phyloP scores from a whole-genome alignment of 2,888 invertebrate genomes.

The Caenorhabditis sulstoni region DNA sequence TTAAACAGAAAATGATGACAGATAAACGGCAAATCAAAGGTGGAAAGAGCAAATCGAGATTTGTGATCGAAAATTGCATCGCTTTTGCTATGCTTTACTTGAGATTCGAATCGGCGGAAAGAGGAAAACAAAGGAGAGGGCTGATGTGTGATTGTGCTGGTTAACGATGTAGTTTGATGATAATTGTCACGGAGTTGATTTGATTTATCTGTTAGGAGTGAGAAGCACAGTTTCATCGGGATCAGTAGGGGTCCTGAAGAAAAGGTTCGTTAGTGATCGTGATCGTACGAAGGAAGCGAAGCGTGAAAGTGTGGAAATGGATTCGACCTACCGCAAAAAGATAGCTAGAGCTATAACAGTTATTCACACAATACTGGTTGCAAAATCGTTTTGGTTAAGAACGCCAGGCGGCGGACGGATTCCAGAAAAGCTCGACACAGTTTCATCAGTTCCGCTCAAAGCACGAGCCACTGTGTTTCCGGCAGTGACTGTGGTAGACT shows the following conservation, averaged over 20 bases:
- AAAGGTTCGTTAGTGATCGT: not conserved
- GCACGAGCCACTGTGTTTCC: conserved; percentile 55
- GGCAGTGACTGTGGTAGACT: conserved; percentile 57
- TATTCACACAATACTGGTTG: conserved; percentile 69
- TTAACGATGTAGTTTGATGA: conserved; percentile 1
- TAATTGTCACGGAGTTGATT: conserved; percentile 43
- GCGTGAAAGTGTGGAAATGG: not conserved
- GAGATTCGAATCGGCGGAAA: conserved; percentile 7
- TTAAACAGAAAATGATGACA: conserved; percentile 14
- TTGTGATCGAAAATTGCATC: not conserved
- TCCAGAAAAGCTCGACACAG: conserved; percentile 61
- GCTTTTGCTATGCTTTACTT: conserved; percentile 1
- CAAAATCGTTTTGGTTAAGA: conserved; percentile 65
- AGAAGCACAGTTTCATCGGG: conserved; percentile 36
- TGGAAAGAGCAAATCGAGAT: conserved; percentile 17
- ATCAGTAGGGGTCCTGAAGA: conserved; percentile 53
- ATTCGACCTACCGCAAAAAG: conserved; percentile 32
- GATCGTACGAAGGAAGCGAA: not conserved
- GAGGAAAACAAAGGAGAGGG: not conserved
- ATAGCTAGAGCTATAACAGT: not conserved
- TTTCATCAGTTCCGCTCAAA: conserved; percentile 64
- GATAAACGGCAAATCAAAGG: not conserved
- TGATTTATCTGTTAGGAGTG: conserved; percentile 32
- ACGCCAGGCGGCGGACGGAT: conserved; percentile 44
- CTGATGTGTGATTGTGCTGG: conserved; percentile 21